Conservation (phyloP, 2,113 vertebrate species). For the Scytalopus superciliaris region DNA sequence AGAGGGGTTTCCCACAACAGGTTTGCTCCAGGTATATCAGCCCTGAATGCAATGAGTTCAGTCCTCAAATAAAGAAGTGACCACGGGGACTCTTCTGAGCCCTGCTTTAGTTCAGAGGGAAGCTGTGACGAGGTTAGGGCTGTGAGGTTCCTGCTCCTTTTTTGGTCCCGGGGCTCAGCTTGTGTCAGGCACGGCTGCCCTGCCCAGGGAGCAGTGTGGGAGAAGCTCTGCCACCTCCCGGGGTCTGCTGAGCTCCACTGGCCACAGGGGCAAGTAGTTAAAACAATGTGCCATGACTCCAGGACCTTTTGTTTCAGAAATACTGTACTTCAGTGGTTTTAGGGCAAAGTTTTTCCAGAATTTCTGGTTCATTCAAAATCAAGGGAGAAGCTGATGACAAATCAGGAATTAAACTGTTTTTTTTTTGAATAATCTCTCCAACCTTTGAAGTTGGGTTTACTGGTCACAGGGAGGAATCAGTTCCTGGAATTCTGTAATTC, state of each 20-base stretch:
- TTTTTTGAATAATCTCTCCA: background rate
- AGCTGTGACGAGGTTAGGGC: background rate
- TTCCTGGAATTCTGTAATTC: background rate
- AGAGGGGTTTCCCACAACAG: rapidly evolving
- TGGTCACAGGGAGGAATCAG: background rate
- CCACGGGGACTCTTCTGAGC: background rate
- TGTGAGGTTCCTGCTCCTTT: background rate
- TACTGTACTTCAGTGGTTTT: background rate
- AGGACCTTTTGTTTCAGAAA: background rate
- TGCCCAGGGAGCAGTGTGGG: background rate
- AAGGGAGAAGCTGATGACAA: background rate
- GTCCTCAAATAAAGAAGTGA: background rate
- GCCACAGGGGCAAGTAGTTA: background rate
- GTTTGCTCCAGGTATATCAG: background rate
- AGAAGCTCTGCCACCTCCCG: background rate
- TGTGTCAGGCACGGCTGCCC: too few relatives aligned
- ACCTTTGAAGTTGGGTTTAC: background rate
- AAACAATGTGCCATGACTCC: background rate
- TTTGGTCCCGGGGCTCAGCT: too few relatives aligned
- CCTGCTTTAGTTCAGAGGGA: too few relatives aligned
- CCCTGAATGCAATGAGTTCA: background rate
- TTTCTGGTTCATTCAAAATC: background rate
- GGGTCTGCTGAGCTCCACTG: background rate
- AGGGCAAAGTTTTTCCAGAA: background rate
- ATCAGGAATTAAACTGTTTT: background rate